A percentile compares a stretch with the other conserved stretches of the same genome.
These are phyloP conservation scores for Gisinianus flammeolus DNA, from an alignment of 2,888 invertebrate species.

Conservation along the genomic window DNA sequence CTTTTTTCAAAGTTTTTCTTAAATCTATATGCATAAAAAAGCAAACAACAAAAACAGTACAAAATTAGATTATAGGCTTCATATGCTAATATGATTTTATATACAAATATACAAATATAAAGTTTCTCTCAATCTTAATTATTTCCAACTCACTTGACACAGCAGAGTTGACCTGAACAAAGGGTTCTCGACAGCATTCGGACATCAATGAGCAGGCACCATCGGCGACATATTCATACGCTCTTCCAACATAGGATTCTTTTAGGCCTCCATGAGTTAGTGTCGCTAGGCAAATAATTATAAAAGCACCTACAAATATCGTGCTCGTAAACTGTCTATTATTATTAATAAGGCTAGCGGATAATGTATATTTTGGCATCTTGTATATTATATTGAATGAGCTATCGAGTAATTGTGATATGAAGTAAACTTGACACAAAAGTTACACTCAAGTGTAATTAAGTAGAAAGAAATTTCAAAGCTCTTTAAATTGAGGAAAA, in stretches of 20 bases:
- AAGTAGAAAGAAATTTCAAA: no score
- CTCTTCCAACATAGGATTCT: neutral
- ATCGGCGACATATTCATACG: conserved; percentile 10
- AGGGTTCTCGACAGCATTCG: conserved; percentile 46
- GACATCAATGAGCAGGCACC: conserved; percentile 31
- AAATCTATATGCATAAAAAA: conserved; percentile 38
- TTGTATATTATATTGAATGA: no score
- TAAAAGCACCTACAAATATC: neutral
- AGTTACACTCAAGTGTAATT: no score
- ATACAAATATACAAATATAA: no score
- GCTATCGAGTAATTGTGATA: no score
- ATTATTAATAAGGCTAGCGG: no score
- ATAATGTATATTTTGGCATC: no score
- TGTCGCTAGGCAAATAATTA: neutral
- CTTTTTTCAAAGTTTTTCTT: conserved; percentile 35
- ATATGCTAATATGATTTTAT: neutral
- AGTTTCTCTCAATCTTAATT: neutral
- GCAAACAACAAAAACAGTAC: no score
- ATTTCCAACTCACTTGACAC: conserved; percentile 33
- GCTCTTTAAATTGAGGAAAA: no score
- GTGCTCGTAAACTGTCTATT: no score
- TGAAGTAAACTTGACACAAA: no score
- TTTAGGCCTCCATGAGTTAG: neutral
- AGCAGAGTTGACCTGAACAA: conserved; percentile 26
- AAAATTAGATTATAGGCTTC: neutral